Base-by-base conservation (phyloP, 2,113 vertebrate species). In the Megaceryle maxima region DNA sequence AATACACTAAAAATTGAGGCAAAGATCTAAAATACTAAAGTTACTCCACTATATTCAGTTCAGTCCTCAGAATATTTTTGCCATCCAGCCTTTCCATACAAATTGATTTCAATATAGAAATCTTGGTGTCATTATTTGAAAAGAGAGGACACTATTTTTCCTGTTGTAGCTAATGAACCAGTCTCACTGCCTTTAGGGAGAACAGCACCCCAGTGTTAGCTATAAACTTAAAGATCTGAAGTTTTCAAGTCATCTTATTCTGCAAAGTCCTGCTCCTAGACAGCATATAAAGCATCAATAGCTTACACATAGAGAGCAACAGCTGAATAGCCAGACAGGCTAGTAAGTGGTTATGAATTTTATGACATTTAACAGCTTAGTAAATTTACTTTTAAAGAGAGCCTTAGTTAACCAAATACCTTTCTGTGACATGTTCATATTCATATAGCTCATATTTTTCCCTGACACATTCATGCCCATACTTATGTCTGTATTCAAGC, bases 1-100 rank as follows among this genome's bases (percentile, higher is more conserved):
- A 85, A 69, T 73, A 48, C 53, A 93, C 79, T 89, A 91, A 93
- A 83, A 86, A 80, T 92, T 74, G 68, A 94, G 80, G 46, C 28
- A 74, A 88, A 90, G 37, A 55, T 74, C 13, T 70, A 66, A 92
- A 93, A 62, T 10, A 50, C 31, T 67, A 69, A 83, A 39, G 10
- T 53, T 48, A 57, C 11, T 4, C 44, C 24, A 33, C 29, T 67
- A 6, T 29, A 35, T 63, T 72, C 48, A 44, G 14, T 55, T 84
- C 33, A 43, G 35, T 44, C 33, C 11, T 48, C 41, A 16, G 44
- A 75, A 28, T 59, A 68, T 43, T 88, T 94, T 81, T 87, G 25
- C 31, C 46, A 37, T 21, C 13, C 28, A 76, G 15, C 13, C 5
- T 51, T 90, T 88, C 62, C 29, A 39, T 43, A 50, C 37, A 44